Evolutionary conservation across 2,113 vertebrate species (phyloP).

Genomic region (Saguinus imperator): DNA sequence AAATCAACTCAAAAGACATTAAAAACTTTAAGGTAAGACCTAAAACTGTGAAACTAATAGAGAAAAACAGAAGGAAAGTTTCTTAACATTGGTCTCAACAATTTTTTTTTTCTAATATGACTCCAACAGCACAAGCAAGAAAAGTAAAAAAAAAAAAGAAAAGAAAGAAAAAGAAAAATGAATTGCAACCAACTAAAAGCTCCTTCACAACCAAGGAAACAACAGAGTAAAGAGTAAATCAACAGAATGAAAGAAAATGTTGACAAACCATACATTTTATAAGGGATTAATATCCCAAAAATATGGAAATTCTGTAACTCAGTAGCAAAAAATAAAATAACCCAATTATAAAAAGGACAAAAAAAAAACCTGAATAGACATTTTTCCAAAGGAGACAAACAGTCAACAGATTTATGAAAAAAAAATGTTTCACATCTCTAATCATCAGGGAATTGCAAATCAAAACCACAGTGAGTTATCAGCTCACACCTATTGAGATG

Average conservation of each 20-base stretch:
- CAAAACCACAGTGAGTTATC: not conserved
- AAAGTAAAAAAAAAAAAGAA: not conserved
- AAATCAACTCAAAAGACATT: not conserved
- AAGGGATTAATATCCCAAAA: not conserved
- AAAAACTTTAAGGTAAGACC: not conserved
- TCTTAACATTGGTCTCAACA: not conserved
- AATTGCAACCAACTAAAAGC: not conserved
- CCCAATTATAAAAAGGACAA: not conserved
- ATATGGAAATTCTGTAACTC: not conserved
- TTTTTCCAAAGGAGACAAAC: not conserved
- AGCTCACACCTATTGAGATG: not conserved
- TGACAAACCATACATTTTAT: not conserved
- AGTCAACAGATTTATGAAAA: not conserved
- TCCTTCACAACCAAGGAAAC: not conserved
- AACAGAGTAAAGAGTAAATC: not conserved
- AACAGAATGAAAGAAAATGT: not conserved
- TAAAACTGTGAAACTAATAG: not conserved
- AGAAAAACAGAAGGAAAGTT: not conserved
- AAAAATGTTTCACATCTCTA: not conserved
- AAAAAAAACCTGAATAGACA: not conserved
- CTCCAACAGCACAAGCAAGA: not conserved
- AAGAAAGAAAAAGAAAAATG: not conserved
- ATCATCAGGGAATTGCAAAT: not conserved
- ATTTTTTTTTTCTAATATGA: not conserved
- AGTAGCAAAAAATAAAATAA: not conserved